These are phyloP conservation scores for Diorhabda carinulata DNA, from an alignment of 1,140 invertebrate genomes.

Conservation along the genomic window DNA sequence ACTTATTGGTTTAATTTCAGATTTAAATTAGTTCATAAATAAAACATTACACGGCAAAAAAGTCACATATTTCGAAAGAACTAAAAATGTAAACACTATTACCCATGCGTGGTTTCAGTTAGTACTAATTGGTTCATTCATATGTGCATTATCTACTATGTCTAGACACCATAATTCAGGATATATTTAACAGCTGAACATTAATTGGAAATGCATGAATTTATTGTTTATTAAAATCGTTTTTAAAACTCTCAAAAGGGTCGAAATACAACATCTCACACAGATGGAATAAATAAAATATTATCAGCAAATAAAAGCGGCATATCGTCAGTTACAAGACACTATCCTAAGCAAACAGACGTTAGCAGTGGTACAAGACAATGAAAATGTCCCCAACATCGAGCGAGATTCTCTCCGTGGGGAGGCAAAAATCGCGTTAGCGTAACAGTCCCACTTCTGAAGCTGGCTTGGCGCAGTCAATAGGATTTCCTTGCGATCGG, in stretches of 20 bases:
- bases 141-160: too few relatives aligned
- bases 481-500: conserved; percentile 1
- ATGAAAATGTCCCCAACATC: conserved; percentile 13
- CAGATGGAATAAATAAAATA: conserved; percentile 18
- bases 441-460: background rate
- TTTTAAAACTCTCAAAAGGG: background rate
- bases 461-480: conserved; percentile 1
- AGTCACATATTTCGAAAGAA: too few relatives aligned
- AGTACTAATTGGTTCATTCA: too few relatives aligned
- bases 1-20: too few relatives aligned
- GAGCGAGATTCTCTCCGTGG: conserved; percentile 7
- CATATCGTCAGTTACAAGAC: conserved; percentile 16
- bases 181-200: too few relatives aligned
- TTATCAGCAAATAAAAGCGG: conserved; percentile 17
- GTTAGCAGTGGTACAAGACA: conserved; percentile 2
- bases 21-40: too few relatives aligned
- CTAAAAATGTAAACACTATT: too few relatives aligned
- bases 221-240: too few relatives aligned
- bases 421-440: conserved; percentile 19
- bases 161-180: too few relatives aligned
- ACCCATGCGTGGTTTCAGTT: too few relatives aligned
- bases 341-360: conserved; percentile 16
- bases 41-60: too few relatives aligned
- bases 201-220: too few relatives aligned
- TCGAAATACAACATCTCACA: background rate